Evolutionary conservation across 1,140 invertebrate genomes (phyloP).

Genomic region (Drosophila funebris): DNA sequence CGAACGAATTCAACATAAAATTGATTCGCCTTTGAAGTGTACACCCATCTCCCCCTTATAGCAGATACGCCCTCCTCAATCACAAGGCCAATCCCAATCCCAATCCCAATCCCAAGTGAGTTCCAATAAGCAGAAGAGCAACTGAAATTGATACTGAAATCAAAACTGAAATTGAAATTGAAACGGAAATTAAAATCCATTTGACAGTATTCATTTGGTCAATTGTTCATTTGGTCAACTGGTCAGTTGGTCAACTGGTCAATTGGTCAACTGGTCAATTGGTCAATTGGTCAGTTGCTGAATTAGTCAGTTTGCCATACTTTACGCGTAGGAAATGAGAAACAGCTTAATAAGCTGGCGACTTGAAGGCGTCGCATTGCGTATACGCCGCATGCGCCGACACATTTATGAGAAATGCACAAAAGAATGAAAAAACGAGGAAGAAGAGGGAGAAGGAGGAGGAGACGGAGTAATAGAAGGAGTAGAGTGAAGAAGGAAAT

Average conservation of each 20-base stretch:
- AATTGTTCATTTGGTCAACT: background rate
- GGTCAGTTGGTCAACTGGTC: conserved; percentile 4
- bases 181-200: conserved; percentile 9
- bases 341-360: background rate
- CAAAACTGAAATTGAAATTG: conserved; percentile 24
- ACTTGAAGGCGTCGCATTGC: conserved; percentile 7
- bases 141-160: conserved; percentile 5
- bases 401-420: conserved; percentile 34
- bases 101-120: background rate
- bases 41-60: background rate
- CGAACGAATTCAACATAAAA: conserved; percentile 4
- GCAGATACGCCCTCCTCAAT: background rate
- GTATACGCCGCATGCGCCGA: conserved; percentile 45
- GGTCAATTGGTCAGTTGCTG: conserved; percentile 3
- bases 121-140: conserved; percentile 1
- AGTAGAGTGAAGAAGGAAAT: conserved; percentile 37
- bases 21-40: conserved; percentile 40
- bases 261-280: background rate
- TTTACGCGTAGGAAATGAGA: background rate
- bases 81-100: background rate
- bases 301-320: conserved; percentile 6
- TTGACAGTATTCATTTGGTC: conserved; percentile 14
- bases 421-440: background rate
- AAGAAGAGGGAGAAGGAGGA: background rate
- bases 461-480: too few species aligned